Conservation (phyloP, 1,140 invertebrate species). For the Epicauta chinensis region DNA sequence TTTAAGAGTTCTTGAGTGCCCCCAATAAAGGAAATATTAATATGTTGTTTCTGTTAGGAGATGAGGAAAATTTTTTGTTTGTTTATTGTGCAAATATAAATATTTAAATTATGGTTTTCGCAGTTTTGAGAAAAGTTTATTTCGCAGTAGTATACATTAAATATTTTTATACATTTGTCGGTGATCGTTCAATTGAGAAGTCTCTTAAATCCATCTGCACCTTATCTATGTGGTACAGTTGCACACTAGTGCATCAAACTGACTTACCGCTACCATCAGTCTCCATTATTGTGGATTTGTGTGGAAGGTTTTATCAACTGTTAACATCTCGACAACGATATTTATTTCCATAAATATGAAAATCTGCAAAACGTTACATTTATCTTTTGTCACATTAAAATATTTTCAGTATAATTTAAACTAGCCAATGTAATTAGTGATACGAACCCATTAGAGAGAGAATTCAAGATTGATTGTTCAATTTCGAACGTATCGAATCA, state of each 20-base stretch:
- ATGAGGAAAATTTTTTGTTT: too few relatives aligned
- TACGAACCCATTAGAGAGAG: too few relatives aligned
- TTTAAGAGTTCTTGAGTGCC: neutral
- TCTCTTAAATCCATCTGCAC: constrained; percentile 12
- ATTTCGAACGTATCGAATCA: too few relatives aligned
- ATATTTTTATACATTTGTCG: constrained; percentile 8
- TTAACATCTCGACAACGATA: constrained; percentile 4
- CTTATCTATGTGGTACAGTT: constrained; percentile 17
- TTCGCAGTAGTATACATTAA: too few relatives aligned
- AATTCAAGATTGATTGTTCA: too few relatives aligned
- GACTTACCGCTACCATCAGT: constrained; percentile 16
- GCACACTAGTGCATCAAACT: constrained; percentile 14
- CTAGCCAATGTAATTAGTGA: too few relatives aligned
- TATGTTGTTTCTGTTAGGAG: neutral
- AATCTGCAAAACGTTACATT: neutral
- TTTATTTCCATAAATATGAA: constrained; percentile 11
- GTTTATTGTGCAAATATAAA: too few relatives aligned
- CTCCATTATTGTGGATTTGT: constrained; percentile 16
- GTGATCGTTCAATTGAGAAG: constrained; percentile 3
- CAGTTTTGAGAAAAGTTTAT: too few relatives aligned
- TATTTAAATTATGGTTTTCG: too few relatives aligned
- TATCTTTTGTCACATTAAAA: neutral
- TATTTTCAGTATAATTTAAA: neutral
- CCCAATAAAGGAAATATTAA: constrained; percentile 1
- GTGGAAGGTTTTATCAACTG: constrained; percentile 2